A percentile compares a stretch with the other conserved stretches of the same genome.
These are phyloP conservation scores for Cotesia typhae DNA, from an alignment of 1,140 invertebrate species.

Conservation along the genomic window DNA sequence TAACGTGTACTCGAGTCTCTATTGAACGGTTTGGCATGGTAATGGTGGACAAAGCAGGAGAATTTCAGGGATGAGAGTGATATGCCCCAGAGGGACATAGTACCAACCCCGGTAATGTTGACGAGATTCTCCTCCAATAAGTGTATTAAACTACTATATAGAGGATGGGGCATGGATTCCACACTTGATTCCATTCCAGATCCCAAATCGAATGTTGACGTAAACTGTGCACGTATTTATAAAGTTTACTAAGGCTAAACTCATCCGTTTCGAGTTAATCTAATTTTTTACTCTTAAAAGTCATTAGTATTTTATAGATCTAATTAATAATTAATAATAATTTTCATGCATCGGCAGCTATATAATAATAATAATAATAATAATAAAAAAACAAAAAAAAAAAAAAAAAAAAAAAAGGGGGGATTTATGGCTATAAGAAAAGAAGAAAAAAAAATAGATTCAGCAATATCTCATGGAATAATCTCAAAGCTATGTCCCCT, in stretches of 20 bases:
- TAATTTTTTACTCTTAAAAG: background rate
- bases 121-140: slow-evolving; percentile 21
- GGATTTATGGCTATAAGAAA: background rate
- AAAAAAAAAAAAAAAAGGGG: too few species aligned
- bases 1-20: background rate
- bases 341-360: too few species aligned
- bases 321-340: background rate
- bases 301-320: too few species aligned
- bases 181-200: slow-evolving; percentile 25
- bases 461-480: slow-evolving; percentile 23
- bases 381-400: too few species aligned
- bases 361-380: too few species aligned
- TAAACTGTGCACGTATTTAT: slow-evolving; percentile 17
- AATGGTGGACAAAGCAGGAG: slow-evolving; percentile 16
- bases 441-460: background rate
- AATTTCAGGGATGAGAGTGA: slow-evolving; percentile 23
- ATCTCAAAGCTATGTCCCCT: slow-evolving; percentile 8
- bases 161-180: slow-evolving; percentile 8
- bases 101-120: background rate
- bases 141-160: slow-evolving; percentile 10
- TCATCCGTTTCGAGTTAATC: slow-evolving; percentile 18
- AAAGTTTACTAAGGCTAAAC: background rate
- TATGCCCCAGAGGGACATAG: slow-evolving; percentile 11
- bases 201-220: slow-evolving; percentile 16
- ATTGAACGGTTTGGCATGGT: slow-evolving; percentile 32